phyloP scores from a whole-genome alignment of 1,140 invertebrate species.

The Luehdorfia chinensis region DNA sequence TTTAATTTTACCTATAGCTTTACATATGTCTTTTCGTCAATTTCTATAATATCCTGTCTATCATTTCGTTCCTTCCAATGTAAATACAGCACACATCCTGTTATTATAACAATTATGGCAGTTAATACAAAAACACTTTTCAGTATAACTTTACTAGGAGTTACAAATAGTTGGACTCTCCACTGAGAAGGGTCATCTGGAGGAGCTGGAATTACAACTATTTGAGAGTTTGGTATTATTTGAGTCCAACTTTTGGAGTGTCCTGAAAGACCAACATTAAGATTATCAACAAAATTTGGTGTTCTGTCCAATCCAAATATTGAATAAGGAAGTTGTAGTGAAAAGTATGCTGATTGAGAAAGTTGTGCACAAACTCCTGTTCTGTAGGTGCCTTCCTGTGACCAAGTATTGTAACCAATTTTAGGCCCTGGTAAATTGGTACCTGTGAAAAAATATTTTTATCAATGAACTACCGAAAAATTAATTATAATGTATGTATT shows the following conservation, averaged over 20 bases:
- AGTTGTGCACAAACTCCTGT: slow-evolving; percentile 90
- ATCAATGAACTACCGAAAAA: slow-evolving; percentile 17
- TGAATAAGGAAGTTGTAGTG: slow-evolving; percentile 95
- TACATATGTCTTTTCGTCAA: slow-evolving; percentile 66
- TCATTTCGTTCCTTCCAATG: slow-evolving; percentile 98
- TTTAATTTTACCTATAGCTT: slow-evolving; percentile 38
- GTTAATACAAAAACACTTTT: slow-evolving; percentile 94
- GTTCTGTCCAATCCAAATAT: slow-evolving; percentile 97
- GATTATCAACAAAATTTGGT: slow-evolving; percentile 96
- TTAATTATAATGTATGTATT: slow-evolving; percentile 5
- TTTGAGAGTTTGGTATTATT: slow-evolving; percentile 98
- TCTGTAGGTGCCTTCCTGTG: slow-evolving; percentile 86
- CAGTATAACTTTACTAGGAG: slow-evolving; percentile 95
- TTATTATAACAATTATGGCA: slow-evolving; percentile 91
- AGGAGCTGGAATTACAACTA: slow-evolving; percentile 95
- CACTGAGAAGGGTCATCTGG: slow-evolving; percentile 87
- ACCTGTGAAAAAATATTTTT: slow-evolving; percentile 70
- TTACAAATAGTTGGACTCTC: slow-evolving; percentile 96
- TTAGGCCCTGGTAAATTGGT: slow-evolving; percentile 93
- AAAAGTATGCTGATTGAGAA: slow-evolving; percentile 94
- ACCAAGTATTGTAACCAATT: slow-evolving; percentile 91
- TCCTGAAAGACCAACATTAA: slow-evolving; percentile 89
- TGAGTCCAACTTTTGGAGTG: slow-evolving; percentile 89
- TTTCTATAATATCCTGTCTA: slow-evolving; percentile 87
- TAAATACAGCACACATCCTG: slow-evolving; percentile 89